Conservation (phyloP, 2,113 vertebrate species). For the Platanista minor region DNA sequence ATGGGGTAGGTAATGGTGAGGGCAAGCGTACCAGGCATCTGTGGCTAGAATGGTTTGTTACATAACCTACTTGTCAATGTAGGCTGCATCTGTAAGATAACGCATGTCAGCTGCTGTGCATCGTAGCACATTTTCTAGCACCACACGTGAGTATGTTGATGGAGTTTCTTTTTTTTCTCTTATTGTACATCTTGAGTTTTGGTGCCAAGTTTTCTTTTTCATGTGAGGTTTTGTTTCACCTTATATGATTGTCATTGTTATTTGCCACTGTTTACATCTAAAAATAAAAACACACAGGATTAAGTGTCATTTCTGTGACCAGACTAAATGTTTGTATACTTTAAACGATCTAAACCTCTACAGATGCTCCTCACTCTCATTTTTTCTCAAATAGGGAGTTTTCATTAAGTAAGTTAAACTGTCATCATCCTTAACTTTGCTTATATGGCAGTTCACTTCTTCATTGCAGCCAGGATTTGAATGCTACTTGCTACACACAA, state of each 20-base stretch:
- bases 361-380: not conserved
- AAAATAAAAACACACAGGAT: not conserved
- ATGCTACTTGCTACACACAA: not conserved
- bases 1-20: slow-evolving; percentile 65
- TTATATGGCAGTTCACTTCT: not conserved
- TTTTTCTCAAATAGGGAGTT: not conserved
- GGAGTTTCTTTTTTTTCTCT: slow-evolving; percentile 63
- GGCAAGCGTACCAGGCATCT: slow-evolving; percentile 76
- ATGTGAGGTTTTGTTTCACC: not conserved
- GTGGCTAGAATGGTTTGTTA: slow-evolving; percentile 81
- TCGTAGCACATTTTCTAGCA: slow-evolving; percentile 76
- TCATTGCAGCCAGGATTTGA: not conserved
- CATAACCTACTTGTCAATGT: slow-evolving; percentile 81
- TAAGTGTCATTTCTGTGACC: not conserved
- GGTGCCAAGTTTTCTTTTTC: slow-evolving; percentile 86
- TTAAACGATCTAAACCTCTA: not conserved
- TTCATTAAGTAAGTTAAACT: too few species aligned
- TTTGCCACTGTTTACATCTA: not conserved
- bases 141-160: slow-evolving; percentile 74
- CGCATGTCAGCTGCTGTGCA: slow-evolving; percentile 77
- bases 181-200: slow-evolving; percentile 72
- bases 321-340: not conserved
- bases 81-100: slow-evolving; percentile 79
- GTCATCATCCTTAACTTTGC: not conserved
- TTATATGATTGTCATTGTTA: not conserved